Conservation (phyloP, 2,113 vertebrate genomes). For the Ceyx margarethae region DNA sequence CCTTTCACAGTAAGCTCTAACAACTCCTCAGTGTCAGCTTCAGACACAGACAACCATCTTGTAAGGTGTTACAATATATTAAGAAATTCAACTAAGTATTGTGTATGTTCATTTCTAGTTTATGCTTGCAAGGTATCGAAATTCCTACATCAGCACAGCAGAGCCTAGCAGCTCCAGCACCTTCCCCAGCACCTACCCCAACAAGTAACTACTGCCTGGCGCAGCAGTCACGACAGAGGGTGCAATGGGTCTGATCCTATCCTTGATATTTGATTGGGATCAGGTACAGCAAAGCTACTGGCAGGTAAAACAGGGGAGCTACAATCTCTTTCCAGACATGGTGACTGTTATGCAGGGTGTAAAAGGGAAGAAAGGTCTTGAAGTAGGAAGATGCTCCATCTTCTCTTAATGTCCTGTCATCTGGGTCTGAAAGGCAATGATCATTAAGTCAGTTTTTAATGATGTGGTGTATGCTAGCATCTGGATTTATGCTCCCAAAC, state of each 20-base stretch:
- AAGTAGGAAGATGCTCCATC: background rate
- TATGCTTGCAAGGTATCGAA: background rate
- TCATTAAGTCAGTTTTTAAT: conserved; percentile 35
- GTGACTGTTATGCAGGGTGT: background rate
- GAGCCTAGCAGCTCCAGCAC: background rate
- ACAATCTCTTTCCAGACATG: accelerated
- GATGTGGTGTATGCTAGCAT: background rate
- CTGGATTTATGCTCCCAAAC: conserved; percentile 32
- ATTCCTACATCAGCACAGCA: background rate
- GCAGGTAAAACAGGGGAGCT: background rate
- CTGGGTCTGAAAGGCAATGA: conserved; percentile 8
- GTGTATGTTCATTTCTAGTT: background rate
- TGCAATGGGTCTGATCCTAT: background rate
- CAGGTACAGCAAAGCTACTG: background rate
- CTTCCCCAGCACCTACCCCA: background rate
- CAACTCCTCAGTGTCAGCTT: background rate
- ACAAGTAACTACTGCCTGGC: background rate
- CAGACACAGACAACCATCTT: background rate
- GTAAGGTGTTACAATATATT: background rate
- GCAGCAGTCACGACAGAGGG: background rate
- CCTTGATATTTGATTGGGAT: too few relatives aligned
- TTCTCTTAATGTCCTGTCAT: conserved; percentile 31
- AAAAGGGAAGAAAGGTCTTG: background rate
- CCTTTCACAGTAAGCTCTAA: background rate
- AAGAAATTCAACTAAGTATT: background rate